Evolutionary conservation across 2,888 invertebrate genomes (phyloP), one percentile per base, ranked within the genome.

Genomic region (Anticlea derivata): DNA sequence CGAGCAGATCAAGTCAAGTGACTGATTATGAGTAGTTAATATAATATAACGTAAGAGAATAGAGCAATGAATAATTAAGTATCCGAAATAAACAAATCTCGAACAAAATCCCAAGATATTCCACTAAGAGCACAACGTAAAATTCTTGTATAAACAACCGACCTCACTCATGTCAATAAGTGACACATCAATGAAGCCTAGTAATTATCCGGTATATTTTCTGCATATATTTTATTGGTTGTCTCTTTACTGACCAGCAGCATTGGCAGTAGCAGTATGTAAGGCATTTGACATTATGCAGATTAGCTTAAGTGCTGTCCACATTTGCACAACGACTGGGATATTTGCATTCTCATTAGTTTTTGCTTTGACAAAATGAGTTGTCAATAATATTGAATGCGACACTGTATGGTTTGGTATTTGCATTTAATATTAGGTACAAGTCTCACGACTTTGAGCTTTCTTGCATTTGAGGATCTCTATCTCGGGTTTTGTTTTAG

Each of bases 261-360:
- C 73, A 74, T 72, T 69, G 59, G 64, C 79, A 67, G 88, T 87
- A 88, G 87, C 88, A 73, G 78, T 80, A 76, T 78, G 78, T 79
- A 73, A 73, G 68, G 71, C 70, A 78, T 80, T 80, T 79, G 80
- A 83, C 83, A 83, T 75, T 75, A 89, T 88, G 86, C 74, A 80
- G 87, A 89, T 86, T 71, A 86, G 79, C 35, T 66, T 63, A 66
- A 77, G 72, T 67, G 67, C 35, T 47, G 33, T 39, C 31, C 41
- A 70, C 53, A 69, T 79, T 83, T 82, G 80, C 77, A 78, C 75
- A 80, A 80, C 75, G 61, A 70, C 72, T 73, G 51, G 57, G 66
- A 58, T 75, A 86, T 86, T 88, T 79, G 79, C 79, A 84, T 82
- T 76, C 73, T 75, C 70, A 81, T 83, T 80, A 75, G 79, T 80